Evolutionary conservation across 2,113 vertebrate genomes (phyloP).

Genomic region (Hiodon alosoides): DNA sequence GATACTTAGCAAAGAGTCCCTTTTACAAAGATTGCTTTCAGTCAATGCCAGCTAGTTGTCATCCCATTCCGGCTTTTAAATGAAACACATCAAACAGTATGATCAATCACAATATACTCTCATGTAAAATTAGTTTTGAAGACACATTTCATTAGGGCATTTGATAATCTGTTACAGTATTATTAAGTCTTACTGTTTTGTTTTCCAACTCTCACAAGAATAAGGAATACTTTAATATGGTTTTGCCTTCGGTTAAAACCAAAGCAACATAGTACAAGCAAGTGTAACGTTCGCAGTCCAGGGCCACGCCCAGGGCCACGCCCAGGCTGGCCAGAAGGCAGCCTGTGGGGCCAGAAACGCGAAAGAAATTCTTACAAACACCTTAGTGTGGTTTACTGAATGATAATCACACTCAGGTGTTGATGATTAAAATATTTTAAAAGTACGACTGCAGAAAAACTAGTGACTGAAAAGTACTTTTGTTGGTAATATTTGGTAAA

Average conservation of each 20-base stretch:
- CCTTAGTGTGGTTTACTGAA: too few relatives aligned
- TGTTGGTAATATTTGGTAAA: too few relatives aligned
- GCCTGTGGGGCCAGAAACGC: too few relatives aligned
- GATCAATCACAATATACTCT: slow-evolving; percentile 66
- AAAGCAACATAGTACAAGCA: not conserved
- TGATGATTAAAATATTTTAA: too few relatives aligned
- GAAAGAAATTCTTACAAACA: too few relatives aligned
- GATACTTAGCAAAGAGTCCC: slow-evolving; percentile 82
- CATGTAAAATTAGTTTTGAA: slow-evolving; percentile 46
- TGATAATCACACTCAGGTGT: too few relatives aligned
- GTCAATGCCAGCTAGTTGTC: slow-evolving; percentile 81
- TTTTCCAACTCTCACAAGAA: slow-evolving; percentile 20
- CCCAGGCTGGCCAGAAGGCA: too few relatives aligned
- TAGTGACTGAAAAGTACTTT: too few relatives aligned
- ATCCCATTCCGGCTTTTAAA: slow-evolving; percentile 74
- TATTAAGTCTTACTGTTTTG: slow-evolving; percentile 56
- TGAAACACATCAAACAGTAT: slow-evolving; percentile 70
- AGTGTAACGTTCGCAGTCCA: too few relatives aligned
- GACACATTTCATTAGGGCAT: slow-evolving; percentile 54
- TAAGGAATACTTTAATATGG: not conserved
- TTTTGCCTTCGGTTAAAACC: not conserved
- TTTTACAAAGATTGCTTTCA: slow-evolving; percentile 94
- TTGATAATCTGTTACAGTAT: slow-evolving; percentile 64
- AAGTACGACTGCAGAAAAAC: too few relatives aligned
- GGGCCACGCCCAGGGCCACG: too few relatives aligned